These are phyloP conservation scores for Cydia strobilella DNA, from an alignment of 1,140 invertebrate genomes.

Conservation along the genomic window DNA sequence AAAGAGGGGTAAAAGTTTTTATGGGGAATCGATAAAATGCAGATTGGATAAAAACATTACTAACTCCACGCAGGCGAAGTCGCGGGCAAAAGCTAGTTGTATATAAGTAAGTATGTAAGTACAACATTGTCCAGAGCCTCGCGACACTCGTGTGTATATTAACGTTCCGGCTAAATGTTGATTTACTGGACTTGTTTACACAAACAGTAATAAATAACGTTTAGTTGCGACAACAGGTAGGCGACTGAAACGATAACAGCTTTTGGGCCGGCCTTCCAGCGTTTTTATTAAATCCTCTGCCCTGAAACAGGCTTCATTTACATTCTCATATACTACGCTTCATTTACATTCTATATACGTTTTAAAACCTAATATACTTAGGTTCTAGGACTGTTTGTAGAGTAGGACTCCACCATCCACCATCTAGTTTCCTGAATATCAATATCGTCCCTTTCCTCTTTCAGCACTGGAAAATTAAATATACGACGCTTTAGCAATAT, in stretches of 20 bases:
- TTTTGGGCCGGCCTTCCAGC: background rate
- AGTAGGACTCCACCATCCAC: background rate
- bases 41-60: too few relatives aligned
- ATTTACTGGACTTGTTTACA: constrained; percentile 28
- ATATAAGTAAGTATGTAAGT: too few relatives aligned
- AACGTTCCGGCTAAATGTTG: constrained; percentile 15
- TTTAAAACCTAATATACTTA: background rate
- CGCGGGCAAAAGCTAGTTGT: too few relatives aligned
- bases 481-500: background rate
- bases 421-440: background rate
- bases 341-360: too few relatives aligned
- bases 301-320: constrained; percentile 2
- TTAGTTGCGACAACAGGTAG: constrained; percentile 27
- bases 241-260: constrained; percentile 7
- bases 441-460: background rate
- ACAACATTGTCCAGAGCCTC: background rate
- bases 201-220: constrained; percentile 13
- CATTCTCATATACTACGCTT: too few relatives aligned
- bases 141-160: background rate
- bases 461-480: background rate
- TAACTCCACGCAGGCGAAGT: too few relatives aligned
- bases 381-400: background rate
- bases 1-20: too few relatives aligned
- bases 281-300: constrained; percentile 2
- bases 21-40: too few relatives aligned